Conservation (phyloP, 2,888 invertebrate species). For the Drosophila pegasa region DNA sequence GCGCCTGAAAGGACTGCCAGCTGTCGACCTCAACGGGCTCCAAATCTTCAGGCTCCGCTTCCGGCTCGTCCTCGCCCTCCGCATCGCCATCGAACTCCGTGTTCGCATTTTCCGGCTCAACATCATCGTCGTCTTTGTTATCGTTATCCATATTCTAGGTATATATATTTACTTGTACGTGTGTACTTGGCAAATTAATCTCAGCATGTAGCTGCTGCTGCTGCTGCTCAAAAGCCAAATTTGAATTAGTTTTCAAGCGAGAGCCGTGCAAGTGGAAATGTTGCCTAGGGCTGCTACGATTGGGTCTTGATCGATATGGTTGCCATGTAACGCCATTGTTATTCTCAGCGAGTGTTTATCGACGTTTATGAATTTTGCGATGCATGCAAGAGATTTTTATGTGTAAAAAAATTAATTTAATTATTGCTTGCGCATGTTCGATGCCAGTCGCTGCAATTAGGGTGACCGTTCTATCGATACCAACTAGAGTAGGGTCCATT, state of each 20-base stretch:
- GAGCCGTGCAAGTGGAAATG: neutral
- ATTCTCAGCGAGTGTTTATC: neutral
- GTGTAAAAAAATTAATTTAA: neutral
- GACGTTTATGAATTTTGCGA: neutral
- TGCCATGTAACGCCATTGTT: slow-evolving; percentile 19
- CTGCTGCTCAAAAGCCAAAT: slow-evolving; percentile 3
- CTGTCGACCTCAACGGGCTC: slow-evolving; percentile 40
- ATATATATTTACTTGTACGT: slow-evolving; percentile 8
- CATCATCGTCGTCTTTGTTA: slow-evolving; percentile 60
- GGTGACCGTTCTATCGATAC: slow-evolving; percentile 24
- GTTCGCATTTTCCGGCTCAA: slow-evolving; percentile 34
- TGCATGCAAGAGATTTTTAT: neutral
- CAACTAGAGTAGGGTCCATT: slow-evolving; percentile 1
- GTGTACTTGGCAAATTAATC: slow-evolving; percentile 1
- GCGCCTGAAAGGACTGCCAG: slow-evolving; percentile 61
- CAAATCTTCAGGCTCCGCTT: slow-evolving; percentile 11
- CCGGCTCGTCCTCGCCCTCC: slow-evolving; percentile 29
- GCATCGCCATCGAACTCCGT: slow-evolving; percentile 13
- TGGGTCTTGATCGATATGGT: slow-evolving; percentile 32
- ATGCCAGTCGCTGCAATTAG: slow-evolving; percentile 15
- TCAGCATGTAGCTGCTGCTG: slow-evolving; percentile 3
- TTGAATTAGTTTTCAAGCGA: slow-evolving; percentile 9
- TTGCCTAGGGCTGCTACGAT: neutral
- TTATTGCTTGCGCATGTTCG: neutral
- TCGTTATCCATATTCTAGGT: slow-evolving; percentile 42